Percentiles rank a stretch among this genome's conserved stretches.
Conservation (phyloP, 2,888 invertebrate genomes). For the Cryptosula pallasiana region DNA sequence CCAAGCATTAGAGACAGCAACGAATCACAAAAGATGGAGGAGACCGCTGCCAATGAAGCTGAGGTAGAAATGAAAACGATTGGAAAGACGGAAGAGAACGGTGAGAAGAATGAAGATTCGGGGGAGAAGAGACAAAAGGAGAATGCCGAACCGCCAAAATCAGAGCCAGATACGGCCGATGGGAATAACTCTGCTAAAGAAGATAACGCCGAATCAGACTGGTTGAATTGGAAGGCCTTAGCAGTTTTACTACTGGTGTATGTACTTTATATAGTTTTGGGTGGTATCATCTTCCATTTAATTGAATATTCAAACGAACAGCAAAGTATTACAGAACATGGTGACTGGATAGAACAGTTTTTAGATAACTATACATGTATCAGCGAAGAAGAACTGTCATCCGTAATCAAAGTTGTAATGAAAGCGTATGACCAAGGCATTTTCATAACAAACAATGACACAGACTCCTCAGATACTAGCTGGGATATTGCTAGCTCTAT, state of each 20-base stretch:
- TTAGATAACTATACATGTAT: conserved; percentile 5
- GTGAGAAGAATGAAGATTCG: background rate
- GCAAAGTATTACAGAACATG: background rate
- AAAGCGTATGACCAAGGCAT: background rate
- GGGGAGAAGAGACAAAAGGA: background rate
- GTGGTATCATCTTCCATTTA: background rate
- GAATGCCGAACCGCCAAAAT: background rate
- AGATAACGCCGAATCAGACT: background rate
- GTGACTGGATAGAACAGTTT: background rate
- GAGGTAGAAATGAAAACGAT: background rate
- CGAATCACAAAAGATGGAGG: no score
- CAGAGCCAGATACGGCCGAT: background rate
- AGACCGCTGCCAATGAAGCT: no score
- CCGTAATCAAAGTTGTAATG: background rate
- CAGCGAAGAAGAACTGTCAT: background rate
- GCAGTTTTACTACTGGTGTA: background rate
- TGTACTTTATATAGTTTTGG: background rate
- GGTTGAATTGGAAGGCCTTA: background rate
- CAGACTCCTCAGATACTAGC: background rate
- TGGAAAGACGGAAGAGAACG: background rate
- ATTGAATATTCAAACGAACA: background rate
- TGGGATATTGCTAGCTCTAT: conserved; percentile 10
- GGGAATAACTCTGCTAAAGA: background rate
- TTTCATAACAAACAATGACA: background rate
- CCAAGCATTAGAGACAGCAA: no score